A percentile compares a stretch with the other conserved stretches of the same genome.
Evolutionary conservation across 1,140 invertebrate species (phyloP).

Genomic region (Reticulitermes speratus): DNA sequence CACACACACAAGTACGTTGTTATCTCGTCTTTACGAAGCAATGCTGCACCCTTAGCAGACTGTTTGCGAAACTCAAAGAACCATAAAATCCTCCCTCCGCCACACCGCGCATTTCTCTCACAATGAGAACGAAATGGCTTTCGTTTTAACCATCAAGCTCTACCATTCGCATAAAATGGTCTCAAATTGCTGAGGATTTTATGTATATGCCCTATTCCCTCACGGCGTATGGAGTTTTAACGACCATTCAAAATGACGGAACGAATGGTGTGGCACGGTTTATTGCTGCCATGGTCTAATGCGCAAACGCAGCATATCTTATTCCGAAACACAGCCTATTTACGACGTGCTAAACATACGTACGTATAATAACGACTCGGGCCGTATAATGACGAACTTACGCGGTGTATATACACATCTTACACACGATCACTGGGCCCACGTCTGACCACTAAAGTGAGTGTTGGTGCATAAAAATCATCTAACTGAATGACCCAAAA

Average conservation of each 20-base stretch:
- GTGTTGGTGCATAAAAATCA: too few relatives aligned
- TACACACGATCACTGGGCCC: neutral
- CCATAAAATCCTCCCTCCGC: neutral
- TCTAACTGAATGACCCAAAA: too few relatives aligned
- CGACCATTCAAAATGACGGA: conserved; percentile 3
- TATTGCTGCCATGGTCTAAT: conserved; percentile 3
- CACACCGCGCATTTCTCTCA: neutral
- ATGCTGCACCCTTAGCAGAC: neutral
- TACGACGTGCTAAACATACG: neutral
- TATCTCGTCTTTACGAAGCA: conserved; percentile 9
- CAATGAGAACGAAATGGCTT: neutral
- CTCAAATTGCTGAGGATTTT: conserved; percentile 6
- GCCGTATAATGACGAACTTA: neutral
- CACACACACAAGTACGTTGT: neutral
- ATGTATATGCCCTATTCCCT: conserved; percentile 10
- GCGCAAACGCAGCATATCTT: neutral
- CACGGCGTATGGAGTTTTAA: neutral
- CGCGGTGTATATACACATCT: neutral
- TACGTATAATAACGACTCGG: neutral
- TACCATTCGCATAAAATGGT: neutral
- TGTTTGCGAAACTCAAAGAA: conserved; percentile 8
- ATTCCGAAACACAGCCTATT: neutral
- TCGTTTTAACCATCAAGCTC: conserved; percentile 1
- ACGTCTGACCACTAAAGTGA: too few relatives aligned
- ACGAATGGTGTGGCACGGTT: neutral